A percentile compares a stretch with the other conserved stretches of the same genome.
Conservation (phyloP, 1,140 invertebrate species). For the Trinorchestia longiramus region DNA sequence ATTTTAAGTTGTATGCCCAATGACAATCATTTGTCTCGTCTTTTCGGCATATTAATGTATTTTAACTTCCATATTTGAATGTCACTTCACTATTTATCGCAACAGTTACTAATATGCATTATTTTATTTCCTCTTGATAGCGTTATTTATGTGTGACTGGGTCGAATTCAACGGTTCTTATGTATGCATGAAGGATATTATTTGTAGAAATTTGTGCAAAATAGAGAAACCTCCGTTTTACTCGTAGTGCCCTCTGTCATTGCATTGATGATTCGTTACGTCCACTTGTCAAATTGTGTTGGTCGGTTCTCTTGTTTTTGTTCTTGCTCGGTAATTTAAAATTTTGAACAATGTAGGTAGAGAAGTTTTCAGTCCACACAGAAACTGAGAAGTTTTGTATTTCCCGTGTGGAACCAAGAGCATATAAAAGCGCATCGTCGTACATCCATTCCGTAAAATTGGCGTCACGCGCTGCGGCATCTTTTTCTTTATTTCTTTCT, state of each 20-base stretch:
- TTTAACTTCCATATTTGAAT: too few relatives aligned
- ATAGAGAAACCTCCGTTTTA: background rate
- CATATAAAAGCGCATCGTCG: background rate
- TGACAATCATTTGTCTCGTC: too few relatives aligned
- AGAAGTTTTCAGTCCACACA: background rate
- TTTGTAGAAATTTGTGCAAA: too few relatives aligned
- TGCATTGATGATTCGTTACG: background rate
- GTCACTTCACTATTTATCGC: too few relatives aligned
- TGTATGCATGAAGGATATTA: too few relatives aligned
- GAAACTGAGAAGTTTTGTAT: background rate
- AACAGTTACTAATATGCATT: too few relatives aligned
- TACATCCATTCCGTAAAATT: conserved; percentile 6
- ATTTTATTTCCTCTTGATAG: too few relatives aligned
- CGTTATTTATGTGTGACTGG: too few relatives aligned
- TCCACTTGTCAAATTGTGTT: background rate
- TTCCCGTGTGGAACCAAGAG: background rate
- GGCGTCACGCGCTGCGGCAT: background rate
- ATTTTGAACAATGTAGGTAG: background rate
- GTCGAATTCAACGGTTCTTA: too few relatives aligned
- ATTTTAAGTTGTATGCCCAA: too few relatives aligned
- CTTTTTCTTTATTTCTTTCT: background rate
- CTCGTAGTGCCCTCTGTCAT: background rate
- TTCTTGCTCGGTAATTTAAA: background rate
- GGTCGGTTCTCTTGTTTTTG: background rate
- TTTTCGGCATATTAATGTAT: too few relatives aligned